These are phyloP conservation scores for Micropterix aruncella DNA, from an alignment of 2,888 invertebrate species.

Conservation along the genomic window DNA sequence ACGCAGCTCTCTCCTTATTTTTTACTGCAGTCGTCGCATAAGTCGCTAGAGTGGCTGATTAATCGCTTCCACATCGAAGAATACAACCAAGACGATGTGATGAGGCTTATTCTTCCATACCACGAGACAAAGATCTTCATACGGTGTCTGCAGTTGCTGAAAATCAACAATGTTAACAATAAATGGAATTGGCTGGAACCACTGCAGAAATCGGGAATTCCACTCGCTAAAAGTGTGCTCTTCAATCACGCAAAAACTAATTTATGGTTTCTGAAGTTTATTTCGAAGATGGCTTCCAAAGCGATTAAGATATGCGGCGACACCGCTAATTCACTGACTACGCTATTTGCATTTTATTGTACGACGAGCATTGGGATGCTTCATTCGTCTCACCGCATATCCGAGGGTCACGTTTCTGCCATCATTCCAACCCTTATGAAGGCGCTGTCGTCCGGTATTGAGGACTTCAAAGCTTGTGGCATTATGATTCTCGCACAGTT, in stretches of 20 bases:
- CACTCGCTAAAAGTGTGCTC: conserved; percentile 56
- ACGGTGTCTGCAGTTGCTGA: conserved; percentile 60
- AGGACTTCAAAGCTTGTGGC: conserved; percentile 58
- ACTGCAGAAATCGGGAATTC: conserved; percentile 59
- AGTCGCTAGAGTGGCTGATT: conserved; percentile 92
- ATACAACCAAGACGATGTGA: conserved; percentile 71
- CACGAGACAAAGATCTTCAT: conserved; percentile 88
- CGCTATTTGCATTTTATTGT: conserved; percentile 70
- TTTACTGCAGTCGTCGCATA: conserved; percentile 65
- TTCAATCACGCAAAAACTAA: conserved; percentile 52
- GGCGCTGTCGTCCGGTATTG: conserved; percentile 50
- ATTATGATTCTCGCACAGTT: conserved; percentile 63
- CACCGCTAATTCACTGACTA: conserved; percentile 45
- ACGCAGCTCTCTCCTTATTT: conserved; percentile 79
- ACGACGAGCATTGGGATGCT: conserved; percentile 59
- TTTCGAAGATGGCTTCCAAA: conserved; percentile 41
- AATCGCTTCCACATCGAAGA: conserved; percentile 78
- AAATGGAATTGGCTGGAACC: conserved; percentile 66
- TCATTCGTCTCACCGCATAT: conserved; percentile 35
- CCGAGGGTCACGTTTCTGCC: conserved; percentile 51
- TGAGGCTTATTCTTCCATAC: conserved; percentile 78
- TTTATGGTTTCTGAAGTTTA: conserved; percentile 43
- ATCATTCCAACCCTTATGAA: conserved; percentile 57
- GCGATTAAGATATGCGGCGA: conserved; percentile 45
- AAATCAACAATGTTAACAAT: conserved; percentile 42